Evolutionary conservation across 2,797 vertebrate genomes (phyloP), one percentile per base, ranked within the genome.

Genomic region (Odontamblyopus rebecca): DNA sequence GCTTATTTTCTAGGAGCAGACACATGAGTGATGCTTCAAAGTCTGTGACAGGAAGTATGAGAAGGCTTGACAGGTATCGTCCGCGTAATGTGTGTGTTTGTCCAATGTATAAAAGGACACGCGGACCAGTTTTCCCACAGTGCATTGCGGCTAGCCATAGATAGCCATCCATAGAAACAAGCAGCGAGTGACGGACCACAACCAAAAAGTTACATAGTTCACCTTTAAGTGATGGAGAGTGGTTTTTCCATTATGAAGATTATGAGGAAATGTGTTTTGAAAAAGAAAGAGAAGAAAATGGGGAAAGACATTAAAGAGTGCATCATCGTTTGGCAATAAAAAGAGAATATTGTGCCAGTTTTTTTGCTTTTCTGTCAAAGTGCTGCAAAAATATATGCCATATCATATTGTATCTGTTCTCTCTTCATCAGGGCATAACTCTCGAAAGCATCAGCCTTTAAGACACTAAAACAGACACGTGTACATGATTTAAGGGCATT

Each of bases 1-100:
- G 83, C 88, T 86, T 90, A 90, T 91, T 91, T 91, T 90, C 87
- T 76, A 73, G 82, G 82, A 15, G 35, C 62, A 41, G 86, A 83
- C 80, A 84, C 76, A 86, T 85, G 82, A 87, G 74, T 71, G 81
- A 89, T 81, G 82, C 86, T 84, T 88, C 85, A 83, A 74, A 81
- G 85, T 76, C 77, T 86, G 81, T 85, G 89, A 88, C 79, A 86
- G 73, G 69, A 85, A 82, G 61, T 62, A 35, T 38, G 72, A 85
- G 74, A 82, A 80, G 44, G 69, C 65, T 75, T 76, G 82, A 81
- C 76, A 73, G 69, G 74, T 83, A 76, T 72, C 64, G 19, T 51
- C 7, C 15, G 1, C 54, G 6, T 32, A 50, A 16, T 66, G 44
- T 65, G 38, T 65, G 38, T 67, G 67, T 82, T 68, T 65, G 60